Evolutionary conservation across 2,113 vertebrate species (phyloP).

Genomic region (Tragelaphus strepsiceros): DNA sequence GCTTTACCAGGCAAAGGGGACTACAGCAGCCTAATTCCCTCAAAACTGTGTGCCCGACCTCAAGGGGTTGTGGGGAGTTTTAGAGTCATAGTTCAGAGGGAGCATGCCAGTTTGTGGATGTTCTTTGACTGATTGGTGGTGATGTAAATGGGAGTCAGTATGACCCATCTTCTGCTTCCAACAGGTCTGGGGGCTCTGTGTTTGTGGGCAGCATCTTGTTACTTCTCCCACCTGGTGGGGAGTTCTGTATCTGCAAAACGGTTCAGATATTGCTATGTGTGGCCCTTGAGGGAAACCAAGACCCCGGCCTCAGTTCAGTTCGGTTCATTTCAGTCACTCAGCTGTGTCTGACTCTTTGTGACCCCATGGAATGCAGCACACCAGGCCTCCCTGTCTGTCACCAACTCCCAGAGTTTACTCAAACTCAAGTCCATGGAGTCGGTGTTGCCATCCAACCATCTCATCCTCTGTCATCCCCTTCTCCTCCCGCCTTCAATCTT

Average conservation of each 20-base stretch:
- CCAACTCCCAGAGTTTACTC: not conserved
- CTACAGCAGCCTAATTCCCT: not conserved
- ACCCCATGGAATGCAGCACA: not conserved
- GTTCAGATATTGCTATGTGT: not conserved
- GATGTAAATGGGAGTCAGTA: not conserved
- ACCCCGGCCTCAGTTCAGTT: not conserved
- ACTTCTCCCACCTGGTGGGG: not conserved
- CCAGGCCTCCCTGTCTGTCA: not conserved
- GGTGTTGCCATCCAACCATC: not conserved
- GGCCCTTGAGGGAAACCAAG: not conserved
- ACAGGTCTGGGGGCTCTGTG: not conserved
- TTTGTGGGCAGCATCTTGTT: not conserved
- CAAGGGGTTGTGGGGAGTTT: not conserved
- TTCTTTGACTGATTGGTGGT: not conserved
- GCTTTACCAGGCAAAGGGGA: not conserved
- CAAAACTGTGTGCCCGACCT: not conserved
- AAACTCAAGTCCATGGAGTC: not conserved
- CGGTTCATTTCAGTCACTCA: not conserved
- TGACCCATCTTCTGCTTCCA: not conserved
- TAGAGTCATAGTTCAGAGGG: not conserved
- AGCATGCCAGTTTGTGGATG: not conserved
- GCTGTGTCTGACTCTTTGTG: not conserved
- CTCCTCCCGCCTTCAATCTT: not conserved
- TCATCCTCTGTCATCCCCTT: not conserved
- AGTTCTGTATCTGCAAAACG: not conserved